Evolutionary conservation across 2,113 vertebrate genomes (phyloP).

Genomic region (Rhynchomys soricoides): DNA sequence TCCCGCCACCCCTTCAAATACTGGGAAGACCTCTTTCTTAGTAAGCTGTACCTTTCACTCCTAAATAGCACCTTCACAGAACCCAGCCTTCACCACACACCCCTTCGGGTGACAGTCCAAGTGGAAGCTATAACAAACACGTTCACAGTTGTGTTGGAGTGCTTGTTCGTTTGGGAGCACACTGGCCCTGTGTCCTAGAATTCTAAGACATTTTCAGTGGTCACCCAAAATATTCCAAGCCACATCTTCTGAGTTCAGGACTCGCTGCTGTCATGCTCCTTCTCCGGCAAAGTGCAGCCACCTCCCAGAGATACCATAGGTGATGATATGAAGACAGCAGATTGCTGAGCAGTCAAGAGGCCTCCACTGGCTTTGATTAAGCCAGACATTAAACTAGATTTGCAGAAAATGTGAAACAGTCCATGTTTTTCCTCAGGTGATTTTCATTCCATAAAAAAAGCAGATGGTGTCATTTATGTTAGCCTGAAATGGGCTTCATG

Average conservation of each 20-base stretch:
- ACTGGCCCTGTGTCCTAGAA: background rate
- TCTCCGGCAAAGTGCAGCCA: background rate
- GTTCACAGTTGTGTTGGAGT: background rate
- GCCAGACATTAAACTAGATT: background rate
- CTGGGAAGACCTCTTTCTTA: background rate
- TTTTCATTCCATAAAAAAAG: constrained; percentile 1
- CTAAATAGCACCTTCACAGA: background rate
- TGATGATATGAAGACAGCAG: background rate
- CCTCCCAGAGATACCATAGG: background rate
- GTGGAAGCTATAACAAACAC: background rate
- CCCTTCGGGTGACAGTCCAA: background rate
- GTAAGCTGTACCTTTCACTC: background rate
- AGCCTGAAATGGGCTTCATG: background rate
- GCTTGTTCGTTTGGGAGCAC: background rate
- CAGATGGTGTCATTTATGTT: background rate
- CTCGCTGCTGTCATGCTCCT: background rate
- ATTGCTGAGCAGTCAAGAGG: background rate
- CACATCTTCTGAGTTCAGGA: background rate
- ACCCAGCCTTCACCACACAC: background rate
- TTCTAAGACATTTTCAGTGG: background rate
- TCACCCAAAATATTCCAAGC: background rate
- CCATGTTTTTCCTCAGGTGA: background rate
- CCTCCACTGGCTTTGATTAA: background rate
- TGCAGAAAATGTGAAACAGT: background rate
- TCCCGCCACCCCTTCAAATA: background rate